Evolutionary conservation across 2,113 vertebrate species (phyloP).

Genomic region (Xenopus borealis): DNA sequence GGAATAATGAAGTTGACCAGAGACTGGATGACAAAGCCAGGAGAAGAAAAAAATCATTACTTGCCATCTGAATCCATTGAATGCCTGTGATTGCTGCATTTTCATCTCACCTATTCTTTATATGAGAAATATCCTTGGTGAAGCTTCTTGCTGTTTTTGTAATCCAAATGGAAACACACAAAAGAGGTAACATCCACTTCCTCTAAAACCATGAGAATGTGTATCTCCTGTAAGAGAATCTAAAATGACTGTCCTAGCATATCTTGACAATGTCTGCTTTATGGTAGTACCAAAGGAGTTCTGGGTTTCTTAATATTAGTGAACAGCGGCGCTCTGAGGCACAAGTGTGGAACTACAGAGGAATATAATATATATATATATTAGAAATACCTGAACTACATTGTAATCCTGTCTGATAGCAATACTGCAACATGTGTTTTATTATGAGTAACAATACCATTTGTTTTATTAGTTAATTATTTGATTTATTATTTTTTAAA

Average conservation of each 20-base stretch:
- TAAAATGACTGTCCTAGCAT: not conserved
- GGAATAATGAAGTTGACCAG: constrained; percentile 57
- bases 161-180: not conserved
- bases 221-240: not conserved
- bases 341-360: constrained; percentile 13
- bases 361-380: no score
- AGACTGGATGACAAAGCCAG: constrained; percentile 40
- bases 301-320: not conserved
- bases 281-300: not conserved
- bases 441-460: no score
- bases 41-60: constrained; percentile 38
- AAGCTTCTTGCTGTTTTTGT: not conserved
- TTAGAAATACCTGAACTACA: no score
- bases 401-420: no score
- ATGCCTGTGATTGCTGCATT: not conserved
- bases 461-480: no score
- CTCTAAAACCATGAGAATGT: not conserved
- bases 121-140: not conserved
- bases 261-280: not conserved
- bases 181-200: not conserved
- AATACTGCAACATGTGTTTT: no score
- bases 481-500: no score
- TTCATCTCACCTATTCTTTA: not conserved
- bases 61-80: constrained; percentile 13
- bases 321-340: constrained; percentile 40